Evolutionary conservation across 2,888 invertebrate genomes (phyloP), one percentile per base, ranked within the genome.

Genomic region (Polia nebulosa): DNA sequence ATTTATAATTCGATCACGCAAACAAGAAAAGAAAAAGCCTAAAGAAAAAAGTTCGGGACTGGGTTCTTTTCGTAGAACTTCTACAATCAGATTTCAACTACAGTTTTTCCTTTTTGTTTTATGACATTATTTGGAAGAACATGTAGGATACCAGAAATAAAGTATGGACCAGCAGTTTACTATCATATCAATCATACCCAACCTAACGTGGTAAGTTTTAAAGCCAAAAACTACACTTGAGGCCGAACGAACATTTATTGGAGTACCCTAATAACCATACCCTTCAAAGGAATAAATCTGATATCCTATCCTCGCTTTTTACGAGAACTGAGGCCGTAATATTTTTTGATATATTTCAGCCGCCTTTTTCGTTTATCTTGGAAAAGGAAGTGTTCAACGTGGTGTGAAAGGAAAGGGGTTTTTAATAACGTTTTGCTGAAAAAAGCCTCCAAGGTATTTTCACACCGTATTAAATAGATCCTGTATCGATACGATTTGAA

Each of bases 261-360:
- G 22, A 58, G 41, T 57, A 71, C 45, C 58, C 45, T 59, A 61
- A 74, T 72, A 77, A 67, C 55, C 15, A 32, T 47, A 45, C n/a
- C 65, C 51, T 71, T 45, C n/a, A 55, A 72, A 70, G 25, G 25
- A 80, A 82, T 74, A 80, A 77, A 81, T 77, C 66, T 57, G 61
- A 71, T 70, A 72, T 65, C 60, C 44, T 70, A 72, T 65, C 60
- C 44, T 11, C 27, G 32, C 22, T 63, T 66, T 78, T 74, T 68
- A 64, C 62, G 61, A 68, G 62, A 57, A 49, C 41, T 47, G 65
- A 29, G 62, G 52, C 52, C 58, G 44, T 59, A 36, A 72, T 79
- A 70, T 70, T 72, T 57, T 25, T 59, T 63, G 36, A 68, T 80
- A 73, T 60, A 78, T 71, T 67, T 25, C 41, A 61, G 22, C 20